Evolutionary conservation across 64 coral and sea anemone species (phyloP).

Genomic region (Actinia tenebrosa): DNA sequence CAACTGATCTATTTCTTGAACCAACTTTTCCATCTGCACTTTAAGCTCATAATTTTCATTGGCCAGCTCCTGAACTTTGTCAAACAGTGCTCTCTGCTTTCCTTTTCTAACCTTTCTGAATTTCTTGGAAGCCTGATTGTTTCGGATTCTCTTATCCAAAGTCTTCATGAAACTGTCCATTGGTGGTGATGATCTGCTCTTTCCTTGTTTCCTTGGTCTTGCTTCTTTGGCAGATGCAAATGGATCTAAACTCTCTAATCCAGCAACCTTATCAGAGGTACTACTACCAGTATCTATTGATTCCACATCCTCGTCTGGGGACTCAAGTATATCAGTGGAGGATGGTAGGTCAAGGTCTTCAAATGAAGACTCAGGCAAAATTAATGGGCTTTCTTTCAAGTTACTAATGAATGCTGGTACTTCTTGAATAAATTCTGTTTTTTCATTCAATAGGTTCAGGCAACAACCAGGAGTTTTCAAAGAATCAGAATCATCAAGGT

Average conservation of each 20-base stretch:
- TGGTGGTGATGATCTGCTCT: background rate
- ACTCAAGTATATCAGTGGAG: background rate
- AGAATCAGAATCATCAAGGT: background rate
- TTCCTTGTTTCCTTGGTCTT: background rate
- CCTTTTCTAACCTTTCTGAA: constrained; percentile 65
- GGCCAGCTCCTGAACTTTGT: constrained; percentile 38
- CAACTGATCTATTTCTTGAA: constrained; percentile 46
- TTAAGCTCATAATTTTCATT: constrained; percentile 68
- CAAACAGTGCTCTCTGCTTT: constrained; percentile 66
- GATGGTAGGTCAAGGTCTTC: background rate
- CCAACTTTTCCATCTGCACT: constrained; percentile 53
- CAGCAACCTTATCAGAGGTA: background rate
- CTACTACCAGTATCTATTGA: background rate
- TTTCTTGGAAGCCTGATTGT: constrained; percentile 84
- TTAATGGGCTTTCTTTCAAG: background rate
- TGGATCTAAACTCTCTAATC: background rate
- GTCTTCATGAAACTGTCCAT: constrained; percentile 25
- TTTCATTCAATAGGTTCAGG: background rate
- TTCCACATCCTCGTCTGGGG: background rate
- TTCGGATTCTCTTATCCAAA: constrained; percentile 58
- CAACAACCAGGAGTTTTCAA: background rate
- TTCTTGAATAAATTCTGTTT: background rate
- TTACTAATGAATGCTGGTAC: background rate
- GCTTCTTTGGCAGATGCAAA: background rate
- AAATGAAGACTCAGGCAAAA: background rate